phyloP scores from a whole-genome alignment of 1,140 invertebrate genomes.

The Dufourea novaeangliae region DNA sequence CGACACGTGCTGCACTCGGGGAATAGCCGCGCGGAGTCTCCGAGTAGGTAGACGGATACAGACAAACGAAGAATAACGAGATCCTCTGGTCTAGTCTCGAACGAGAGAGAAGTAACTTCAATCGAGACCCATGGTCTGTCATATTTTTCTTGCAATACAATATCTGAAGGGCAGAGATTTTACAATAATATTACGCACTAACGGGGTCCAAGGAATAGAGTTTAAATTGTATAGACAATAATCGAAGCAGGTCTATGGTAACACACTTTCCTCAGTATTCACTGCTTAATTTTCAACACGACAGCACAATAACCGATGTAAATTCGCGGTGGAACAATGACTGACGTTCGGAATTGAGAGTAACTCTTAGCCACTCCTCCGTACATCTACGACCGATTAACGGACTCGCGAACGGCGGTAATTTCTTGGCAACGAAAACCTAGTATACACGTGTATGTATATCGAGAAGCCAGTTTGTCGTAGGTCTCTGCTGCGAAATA shows the following conservation, averaged over 20 bases:
- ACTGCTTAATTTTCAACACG: too few species aligned
- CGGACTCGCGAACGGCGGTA: neutral
- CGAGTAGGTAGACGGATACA: neutral
- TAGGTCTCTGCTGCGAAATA: constrained; percentile 43
- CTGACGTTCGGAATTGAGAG: constrained; percentile 7
- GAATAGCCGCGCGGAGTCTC: neutral
- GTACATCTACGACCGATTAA: neutral
- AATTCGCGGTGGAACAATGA: neutral
- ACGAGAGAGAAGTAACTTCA: too few species aligned
- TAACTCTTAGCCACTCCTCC: constrained; percentile 6
- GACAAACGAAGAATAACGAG: constrained; percentile 2
- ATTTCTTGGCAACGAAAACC: constrained; percentile 35
- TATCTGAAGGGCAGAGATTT: too few species aligned
- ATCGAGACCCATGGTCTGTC: too few species aligned
- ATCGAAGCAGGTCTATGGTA: too few species aligned
- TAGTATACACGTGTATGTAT: too few species aligned
- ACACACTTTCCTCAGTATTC: too few species aligned
- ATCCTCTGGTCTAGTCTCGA: neutral
- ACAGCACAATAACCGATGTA: too few species aligned
- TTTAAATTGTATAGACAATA: too few species aligned
- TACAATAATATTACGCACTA: too few species aligned
- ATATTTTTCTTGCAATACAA: too few species aligned
- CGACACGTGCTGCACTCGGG: constrained; percentile 25
- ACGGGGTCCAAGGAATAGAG: too few species aligned
- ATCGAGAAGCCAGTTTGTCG: constrained; percentile 39